Base-by-base conservation (phyloP, 92 coral and sea anemone species). In the Parazoanthus darwini region DNA sequence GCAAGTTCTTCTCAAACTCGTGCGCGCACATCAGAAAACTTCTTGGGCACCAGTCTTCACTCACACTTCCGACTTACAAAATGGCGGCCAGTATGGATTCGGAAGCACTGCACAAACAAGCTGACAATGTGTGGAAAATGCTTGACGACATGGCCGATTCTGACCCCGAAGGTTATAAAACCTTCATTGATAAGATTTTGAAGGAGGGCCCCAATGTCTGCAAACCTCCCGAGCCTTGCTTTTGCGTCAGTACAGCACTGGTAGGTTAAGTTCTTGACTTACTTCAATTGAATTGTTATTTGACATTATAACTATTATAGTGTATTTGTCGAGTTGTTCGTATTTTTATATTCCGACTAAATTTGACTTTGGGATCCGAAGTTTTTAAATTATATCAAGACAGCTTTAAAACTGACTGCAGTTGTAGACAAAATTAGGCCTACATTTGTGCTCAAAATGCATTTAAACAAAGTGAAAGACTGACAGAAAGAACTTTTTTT, bases 121-220 rank as follows among this genome's bases (percentile, higher is more conserved):
- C 99, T 16, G 93, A 96, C 82, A 92, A 91, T 89, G 91, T 96
- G 82, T 96, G 99, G 99, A 92, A 94, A 86, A 96, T 96, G 92
- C 93, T 96, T 7, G 98, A 95, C 75, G 99, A 96, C 82, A 79
- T 96, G 86, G 95, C 98, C 4, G 99, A 96, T 35, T 90, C 92
- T 79, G 92, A 96, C 77, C 99, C 99, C 23, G 96, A 94, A 42
- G 97, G 92, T 10, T 96, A 96, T 88, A 93, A 91, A 84, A 91
- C 87, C 73, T 90, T 96, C 26, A 95, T 96, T 76, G 97, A 92
- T 48, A 94, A 95, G 83, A 89, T 94, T 74, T 35, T 96, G 80
- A 95, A 95, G 92, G 98, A 96, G 8, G 98, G 95, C 13, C 81
- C 94, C 46, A 91, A 81, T 38, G 63, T 76, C 20, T 92, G 86